Evolutionary conservation across 1,140 invertebrate species (phyloP), one percentile per base, ranked within the genome.

Genomic region (Melitaea cinxia): DNA sequence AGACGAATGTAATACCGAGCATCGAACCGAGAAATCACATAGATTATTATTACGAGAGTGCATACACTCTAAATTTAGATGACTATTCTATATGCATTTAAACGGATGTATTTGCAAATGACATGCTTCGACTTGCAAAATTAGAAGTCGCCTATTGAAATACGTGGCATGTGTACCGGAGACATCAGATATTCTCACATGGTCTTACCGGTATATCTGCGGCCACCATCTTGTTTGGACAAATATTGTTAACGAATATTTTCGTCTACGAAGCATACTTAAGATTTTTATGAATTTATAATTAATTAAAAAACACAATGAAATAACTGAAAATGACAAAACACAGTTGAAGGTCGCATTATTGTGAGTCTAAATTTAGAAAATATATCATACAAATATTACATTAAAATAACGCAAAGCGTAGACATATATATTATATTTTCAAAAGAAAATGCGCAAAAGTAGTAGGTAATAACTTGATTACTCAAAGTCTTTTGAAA

Each of bases 51-150:
- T 56, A 65, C 42, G 73, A 71, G 77, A 80, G 72, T 80, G 79
- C 75, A 82, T 88, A 78, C 83, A 83, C 73, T 81, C 85, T 91
- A 85, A 73, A 80, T 75, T 81, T 87, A 89, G 83, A 63, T 42
- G 57, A 52, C 70, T 70, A 72, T 75, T 79, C 72, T 81, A 80
- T 75, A 82, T 76, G 78, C 64, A 73, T 77, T 78, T 75, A 78
- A 73, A 75, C 71, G 74, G 73, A 83, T 77, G 70, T 78, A 78
- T 78, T 78, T 79, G 80, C 72, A 72, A 76, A 71, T 71, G 65
- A 76, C 75, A 83, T 75, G 74, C 67, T 61, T 55, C 54, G 68
- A 57, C 65, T 74, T 80, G 77, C 78, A 75, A 77, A 86, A 78
- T 85, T 85, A 83, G 81, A 87, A 82, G 77, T 83, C 73, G 70